A percentile compares a stretch with the other conserved stretches of the same genome.
Conservation (phyloP, 2,888 invertebrate genomes). For the Erpobdella octoculata region DNA sequence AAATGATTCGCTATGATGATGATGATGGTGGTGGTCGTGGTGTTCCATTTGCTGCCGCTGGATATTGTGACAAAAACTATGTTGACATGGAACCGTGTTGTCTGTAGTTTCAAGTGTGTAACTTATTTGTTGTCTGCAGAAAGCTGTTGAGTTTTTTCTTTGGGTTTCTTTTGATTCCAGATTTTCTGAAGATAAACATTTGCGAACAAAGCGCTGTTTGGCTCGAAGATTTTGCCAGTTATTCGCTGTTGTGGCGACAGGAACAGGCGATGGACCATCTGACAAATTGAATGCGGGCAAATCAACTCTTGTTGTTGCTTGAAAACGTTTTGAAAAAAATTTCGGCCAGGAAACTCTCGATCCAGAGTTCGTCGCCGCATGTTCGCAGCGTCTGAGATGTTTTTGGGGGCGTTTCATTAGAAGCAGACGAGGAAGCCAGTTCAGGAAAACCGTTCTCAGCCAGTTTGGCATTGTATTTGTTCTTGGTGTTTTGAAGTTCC, state of each 20-base stretch:
- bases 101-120: too few relatives aligned
- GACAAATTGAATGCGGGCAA: too few relatives aligned
- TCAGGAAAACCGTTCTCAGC: conserved; percentile 88
- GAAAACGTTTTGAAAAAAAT: background rate
- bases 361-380: background rate
- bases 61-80: too few relatives aligned
- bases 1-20: too few relatives aligned
- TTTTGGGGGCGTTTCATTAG: conserved; percentile 80
- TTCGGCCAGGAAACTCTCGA: background rate
- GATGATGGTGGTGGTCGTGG: too few relatives aligned
- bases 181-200: conserved; percentile 2
- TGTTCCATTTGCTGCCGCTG: too few relatives aligned
- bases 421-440: conserved; percentile 81
- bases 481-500: conserved; percentile 90
- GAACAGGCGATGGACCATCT: too few relatives aligned
- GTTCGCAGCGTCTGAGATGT: background rate
- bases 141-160: too few relatives aligned
- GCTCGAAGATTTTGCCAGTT: background rate
- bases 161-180: background rate
- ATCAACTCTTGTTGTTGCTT: too few relatives aligned
- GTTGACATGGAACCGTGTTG: too few relatives aligned
- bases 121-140: too few relatives aligned
- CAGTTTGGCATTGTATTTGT: conserved; percentile 97
- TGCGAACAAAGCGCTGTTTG: background rate
- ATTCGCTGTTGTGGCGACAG: too few relatives aligned